A percentile compares a stretch with the other conserved stretches of the same genome.
Conservation (phyloP, 2,113 vertebrate genomes). For the Sprattus sprattus region DNA sequence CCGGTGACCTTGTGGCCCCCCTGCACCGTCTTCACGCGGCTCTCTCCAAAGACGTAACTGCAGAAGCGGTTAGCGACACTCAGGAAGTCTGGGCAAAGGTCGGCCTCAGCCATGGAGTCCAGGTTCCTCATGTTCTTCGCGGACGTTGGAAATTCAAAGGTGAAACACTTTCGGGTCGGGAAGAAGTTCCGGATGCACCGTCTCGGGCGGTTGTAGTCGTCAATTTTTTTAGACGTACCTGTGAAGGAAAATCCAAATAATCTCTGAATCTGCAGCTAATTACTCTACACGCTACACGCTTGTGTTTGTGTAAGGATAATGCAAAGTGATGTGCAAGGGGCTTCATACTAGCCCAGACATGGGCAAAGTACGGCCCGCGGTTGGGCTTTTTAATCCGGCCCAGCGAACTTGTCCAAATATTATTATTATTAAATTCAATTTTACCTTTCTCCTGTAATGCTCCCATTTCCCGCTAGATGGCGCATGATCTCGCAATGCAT, state of each 20-base stretch:
- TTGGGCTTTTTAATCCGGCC: too few species aligned
- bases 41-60: constrained; percentile 40
- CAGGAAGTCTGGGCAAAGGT: constrained; percentile 46
- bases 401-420: too few species aligned
- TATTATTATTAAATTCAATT: too few species aligned
- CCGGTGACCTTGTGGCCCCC: constrained; percentile 50
- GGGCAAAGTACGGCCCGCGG: too few species aligned
- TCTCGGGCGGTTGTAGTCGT: constrained; percentile 50
- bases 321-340: too few species aligned
- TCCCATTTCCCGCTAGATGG: too few species aligned
- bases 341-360: too few species aligned
- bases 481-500: too few species aligned
- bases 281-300: too few species aligned
- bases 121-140: constrained; percentile 45
- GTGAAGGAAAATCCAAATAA: background rate
- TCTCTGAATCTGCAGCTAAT: background rate
- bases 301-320: too few species aligned
- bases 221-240: background rate
- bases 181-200: constrained; percentile 56
- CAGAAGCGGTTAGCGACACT: constrained; percentile 44
- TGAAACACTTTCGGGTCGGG: constrained; percentile 49
- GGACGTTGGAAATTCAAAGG: constrained; percentile 44
- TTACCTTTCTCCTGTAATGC: too few species aligned
- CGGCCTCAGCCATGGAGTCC: constrained; percentile 42
- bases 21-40: constrained; percentile 47